Evolutionary conservation across 2,797 vertebrate species (phyloP), one percentile per base, ranked within the genome.

Genomic region (Coregonus sp.): DNA sequence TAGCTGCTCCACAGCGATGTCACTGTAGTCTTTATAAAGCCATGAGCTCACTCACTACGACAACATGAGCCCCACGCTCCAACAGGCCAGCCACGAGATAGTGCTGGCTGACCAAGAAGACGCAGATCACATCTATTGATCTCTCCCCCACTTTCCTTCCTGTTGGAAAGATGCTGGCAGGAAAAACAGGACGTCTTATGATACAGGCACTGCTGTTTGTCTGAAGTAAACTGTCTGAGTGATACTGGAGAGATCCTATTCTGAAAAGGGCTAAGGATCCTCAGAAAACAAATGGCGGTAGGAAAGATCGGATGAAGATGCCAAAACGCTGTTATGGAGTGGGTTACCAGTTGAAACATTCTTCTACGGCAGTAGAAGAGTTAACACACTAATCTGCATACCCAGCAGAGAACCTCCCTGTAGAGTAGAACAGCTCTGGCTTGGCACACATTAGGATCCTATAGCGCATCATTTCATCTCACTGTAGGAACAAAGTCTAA

Each of bases 61-160:
- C 91, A 94, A 93, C 91, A 92, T 90, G 92, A 94, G 91, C 90
- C 88, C 84, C 73, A 25, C 77, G 86, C 87, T 90, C 86, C 84
- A 82, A 81, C 89, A 75, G 88, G 54, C 51, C 84, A 89, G 85
- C 89, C 51, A 87, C 88, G 80, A 88, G 89, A 94, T 86, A 91
- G 90, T 80, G 61, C 88, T 71, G 88, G 84, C 86, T 71, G 88
- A 84, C 86, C 88, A 33, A 33, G 31, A 87, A 92, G 91, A 91
- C 89, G 88, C 91, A 92, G 93, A 94, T 95, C 92, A 88, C 92
- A 94, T 94, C 93, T 93, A 95, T 94, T 80, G 92, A 95, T 94
- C 86, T 77, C 79, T 78, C 80, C 72, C 47, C 68, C 83, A 25
- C 35, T 25, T 87, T 90, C 85, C 93, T 95, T 94, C 93, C 93